Evolutionary conservation across 2,797 vertebrate genomes (phyloP), one percentile per base, ranked within the genome.

Genomic region (Vireo griseus): DNA sequence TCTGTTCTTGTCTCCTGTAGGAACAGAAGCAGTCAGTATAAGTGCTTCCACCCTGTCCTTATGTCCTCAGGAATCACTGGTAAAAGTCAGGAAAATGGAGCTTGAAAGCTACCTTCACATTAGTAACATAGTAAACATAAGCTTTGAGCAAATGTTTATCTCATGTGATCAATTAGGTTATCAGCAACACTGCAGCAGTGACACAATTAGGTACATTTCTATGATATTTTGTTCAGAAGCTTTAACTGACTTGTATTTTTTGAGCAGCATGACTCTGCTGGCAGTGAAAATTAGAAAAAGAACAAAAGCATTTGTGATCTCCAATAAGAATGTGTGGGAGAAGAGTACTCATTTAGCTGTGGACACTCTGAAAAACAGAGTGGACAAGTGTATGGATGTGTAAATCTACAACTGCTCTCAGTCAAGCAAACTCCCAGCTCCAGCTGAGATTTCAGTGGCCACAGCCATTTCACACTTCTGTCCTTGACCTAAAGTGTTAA

Each of bases 401-500:
- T 61, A 73, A 61, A 85, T 65, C 25, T 73, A 5, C 5, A 47
- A 9, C n/a, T 82, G 11, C 42, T 82, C 63, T 82, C 45, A 77
- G 20, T 74, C 18, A 33, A 48, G 10, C 31, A 44, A n/a, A 54
- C 45, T 55, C 37, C n/a, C 76, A 59, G 15, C 22, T 82, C 37
- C 50, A 58, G 0, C 25, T 1, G 17, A 86, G 44, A 72, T 80
- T 91, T 72, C 65, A 69, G 69, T 80, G 85, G 62, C 79, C 61
- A 35, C 33, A 57, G n/a, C 12, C 31, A 66, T 68, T 94, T 96
- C 87, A 86, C 78, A 76, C 79, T 94, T 93, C 72, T 80, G 44
- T 87, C 81, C 66, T 95, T 92, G 73, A 91, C 28, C 39, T 83
- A 42, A 93, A 86, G 65, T 66, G 75, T 90, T 95, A 92, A 82